Evolutionary conservation across 2,113 vertebrate species (phyloP), one percentile per base, ranked within the genome.

Genomic region (Ranitomeya imitator): DNA sequence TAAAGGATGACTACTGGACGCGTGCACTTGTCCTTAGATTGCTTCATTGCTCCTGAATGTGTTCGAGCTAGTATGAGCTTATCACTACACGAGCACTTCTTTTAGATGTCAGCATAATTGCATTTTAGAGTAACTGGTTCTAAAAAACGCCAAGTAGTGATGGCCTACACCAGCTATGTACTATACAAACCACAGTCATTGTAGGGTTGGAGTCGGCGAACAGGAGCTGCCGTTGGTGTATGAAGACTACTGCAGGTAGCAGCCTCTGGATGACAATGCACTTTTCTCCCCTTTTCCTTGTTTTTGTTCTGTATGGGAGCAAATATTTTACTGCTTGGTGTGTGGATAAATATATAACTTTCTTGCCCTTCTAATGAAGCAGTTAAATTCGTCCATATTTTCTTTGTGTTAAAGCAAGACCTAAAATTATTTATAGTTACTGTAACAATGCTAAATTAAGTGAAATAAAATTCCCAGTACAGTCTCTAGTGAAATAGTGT

Each of bases 381-480:
- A 92, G 90, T 21, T 59, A 89, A 92, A 85, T 90, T 92, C 94
- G 95, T 94, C 94, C 94, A 90, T 95, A 93, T 94, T 95, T 95
- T 93, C 93, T 93, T 93, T 93, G 94, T 95, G 93, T 94, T 94
- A 93, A 94, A 95, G 92, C 93, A 65, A 94, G 94, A 95, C 93
- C 94, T 94, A 94, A 95, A 95, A 31, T 31, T 31, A 31, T 31
- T 31, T 31, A 31, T 31, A 31, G 26, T 31, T 31, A 31, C 26
- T 2, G 26, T 31, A 31, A 31, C 26, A 31, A 31, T 31, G 26
- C 26, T 31, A 95, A 95, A 95, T 95, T 95, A 95, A 94, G 92
- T 93, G 90, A 89, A 95, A 96, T 95, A 95, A 96, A 96, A 93
- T 94, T 92, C 85, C 92, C 94, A 94, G 94, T 94, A 93, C 93